Evolutionary conservation across 2,113 vertebrate genomes (phyloP).

Genomic region (mouse (Mus musculus)): GRCm39 chr10:26257001-26257500

Average conservation of each 20-base stretch:
- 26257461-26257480: slow-evolving; percentile 2
- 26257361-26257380: background rate
- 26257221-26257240: background rate
- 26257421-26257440: background rate
- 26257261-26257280: background rate
- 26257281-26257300: background rate
- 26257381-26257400: background rate
- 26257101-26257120: background rate
- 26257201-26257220: background rate
- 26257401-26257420: background rate
- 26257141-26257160: background rate
- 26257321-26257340: too few species aligned
- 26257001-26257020: slow-evolving; percentile 34
- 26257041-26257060: background rate
- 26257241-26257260: background rate
- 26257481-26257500: background rate
- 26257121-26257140: background rate
- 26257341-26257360: too few species aligned
- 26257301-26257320: background rate
- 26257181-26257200: background rate
- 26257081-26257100: background rate
- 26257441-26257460: background rate
- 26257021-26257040: slow-evolving; percentile 50
- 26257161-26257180: background rate
- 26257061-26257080: background rate